Conservation (phyloP, 1,140 invertebrate species). For the Euura lappo region DNA sequence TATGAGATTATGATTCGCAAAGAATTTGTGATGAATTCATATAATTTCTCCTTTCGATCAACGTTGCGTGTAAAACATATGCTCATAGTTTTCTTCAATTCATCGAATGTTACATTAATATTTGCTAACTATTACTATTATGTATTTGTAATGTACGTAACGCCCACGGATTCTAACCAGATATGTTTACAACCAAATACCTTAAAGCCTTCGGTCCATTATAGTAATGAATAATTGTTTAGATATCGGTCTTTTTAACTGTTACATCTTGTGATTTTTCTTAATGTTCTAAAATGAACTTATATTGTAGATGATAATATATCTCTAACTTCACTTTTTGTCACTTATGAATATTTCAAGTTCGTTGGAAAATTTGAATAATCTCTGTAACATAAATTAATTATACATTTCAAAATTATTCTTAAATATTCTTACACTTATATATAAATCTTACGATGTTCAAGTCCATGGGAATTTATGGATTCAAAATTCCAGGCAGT, state of each 20-base stretch:
- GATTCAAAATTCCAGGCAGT: background rate
- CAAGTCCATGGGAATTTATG: background rate
- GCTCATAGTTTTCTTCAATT: background rate
- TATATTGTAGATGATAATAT: background rate
- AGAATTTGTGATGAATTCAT: background rate
- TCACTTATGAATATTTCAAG: background rate
- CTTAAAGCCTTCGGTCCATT: background rate
- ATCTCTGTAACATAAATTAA: background rate
- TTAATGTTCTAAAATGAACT: background rate
- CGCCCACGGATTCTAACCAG: conserved; percentile 3
- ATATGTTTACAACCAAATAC: conserved; percentile 6
- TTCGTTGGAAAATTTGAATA: conserved; percentile 5
- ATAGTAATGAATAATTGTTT: background rate
- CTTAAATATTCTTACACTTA: background rate
- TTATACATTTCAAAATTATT: background rate
- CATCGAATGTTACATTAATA: background rate
- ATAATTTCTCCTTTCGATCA: background rate
- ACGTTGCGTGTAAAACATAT: background rate
- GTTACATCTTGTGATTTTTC: background rate
- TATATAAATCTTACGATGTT: background rate
- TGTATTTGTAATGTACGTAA: conserved; percentile 5
- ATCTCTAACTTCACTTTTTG: conserved; percentile 5
- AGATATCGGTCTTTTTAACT: background rate
- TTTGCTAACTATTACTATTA: background rate
- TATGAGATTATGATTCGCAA: conserved; percentile 2